Evolutionary conservation across 2,797 vertebrate genomes (phyloP).

Genomic region (Heteromormyrus szaboi): DNA sequence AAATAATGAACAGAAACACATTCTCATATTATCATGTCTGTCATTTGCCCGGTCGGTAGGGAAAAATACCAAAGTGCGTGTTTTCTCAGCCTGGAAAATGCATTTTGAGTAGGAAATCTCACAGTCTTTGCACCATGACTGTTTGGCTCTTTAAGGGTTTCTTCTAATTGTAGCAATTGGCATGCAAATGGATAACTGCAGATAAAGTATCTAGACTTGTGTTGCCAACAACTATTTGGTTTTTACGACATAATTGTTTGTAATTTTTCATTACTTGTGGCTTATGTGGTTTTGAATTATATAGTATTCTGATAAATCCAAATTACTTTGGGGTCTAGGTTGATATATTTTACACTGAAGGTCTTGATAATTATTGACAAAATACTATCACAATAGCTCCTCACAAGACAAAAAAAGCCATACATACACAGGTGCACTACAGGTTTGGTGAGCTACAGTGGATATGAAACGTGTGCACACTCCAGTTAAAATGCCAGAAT

Average conservation of each 20-base stretch:
- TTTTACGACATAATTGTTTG: background rate
- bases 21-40: background rate
- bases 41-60: background rate
- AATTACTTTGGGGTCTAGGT: background rate
- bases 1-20: background rate
- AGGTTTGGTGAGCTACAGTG: background rate
- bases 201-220: background rate
- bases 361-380: background rate
- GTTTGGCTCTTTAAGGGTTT: background rate
- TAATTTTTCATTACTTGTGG: background rate
- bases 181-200: background rate
- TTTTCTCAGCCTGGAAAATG: conserved; percentile 1
- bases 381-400: background rate
- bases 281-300: background rate
- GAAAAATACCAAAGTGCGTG: background rate
- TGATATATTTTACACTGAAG: background rate
- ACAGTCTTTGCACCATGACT: background rate
- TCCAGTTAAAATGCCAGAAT: background rate
- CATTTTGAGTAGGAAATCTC: background rate
- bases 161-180: background rate
- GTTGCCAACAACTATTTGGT: background rate
- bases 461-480: background rate
- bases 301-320: background rate
- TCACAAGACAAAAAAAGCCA: background rate
- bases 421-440: background rate